Conservation (phyloP, 2,797 vertebrate genomes). For the Vipera latastei region DNA sequence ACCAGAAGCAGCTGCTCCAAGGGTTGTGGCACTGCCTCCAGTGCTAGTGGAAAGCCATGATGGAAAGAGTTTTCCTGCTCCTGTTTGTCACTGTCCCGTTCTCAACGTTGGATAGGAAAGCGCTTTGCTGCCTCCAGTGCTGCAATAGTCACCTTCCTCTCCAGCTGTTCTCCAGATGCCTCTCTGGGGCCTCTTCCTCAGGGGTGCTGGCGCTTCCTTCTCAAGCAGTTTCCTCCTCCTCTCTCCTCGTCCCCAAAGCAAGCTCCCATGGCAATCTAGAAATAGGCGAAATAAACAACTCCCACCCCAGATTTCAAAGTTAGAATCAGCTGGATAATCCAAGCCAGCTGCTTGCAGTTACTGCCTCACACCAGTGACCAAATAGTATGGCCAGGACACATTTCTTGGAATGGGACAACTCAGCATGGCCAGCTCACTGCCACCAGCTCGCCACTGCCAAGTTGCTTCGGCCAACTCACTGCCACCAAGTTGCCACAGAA, state of each 20-base stretch:
- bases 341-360: constrained; percentile 47
- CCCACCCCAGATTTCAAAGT: not conserved
- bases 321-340: not conserved
- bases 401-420: not conserved
- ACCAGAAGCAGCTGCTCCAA: no score
- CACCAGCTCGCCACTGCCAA: no score
- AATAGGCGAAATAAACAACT: not conserved
- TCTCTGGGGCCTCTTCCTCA: not conserved
- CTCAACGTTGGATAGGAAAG: not conserved
- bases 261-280: not conserved
- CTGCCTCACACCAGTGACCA: constrained; percentile 37
- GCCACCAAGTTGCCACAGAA: no score
- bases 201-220: not conserved
- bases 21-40: no score
- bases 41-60: no score
- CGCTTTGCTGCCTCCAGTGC: not conserved
- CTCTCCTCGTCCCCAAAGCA: not conserved
- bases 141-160: not conserved
- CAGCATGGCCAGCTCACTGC: no score
- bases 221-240: not conserved
- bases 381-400: constrained; percentile 52
- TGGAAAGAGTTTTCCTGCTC: no score
- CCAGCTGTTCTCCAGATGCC: not conserved
- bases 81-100: not conserved
- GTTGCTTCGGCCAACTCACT: no score